These are phyloP conservation scores for Dinomys branickii DNA, from an alignment of 2,113 vertebrate genomes.

Conservation along the genomic window DNA sequence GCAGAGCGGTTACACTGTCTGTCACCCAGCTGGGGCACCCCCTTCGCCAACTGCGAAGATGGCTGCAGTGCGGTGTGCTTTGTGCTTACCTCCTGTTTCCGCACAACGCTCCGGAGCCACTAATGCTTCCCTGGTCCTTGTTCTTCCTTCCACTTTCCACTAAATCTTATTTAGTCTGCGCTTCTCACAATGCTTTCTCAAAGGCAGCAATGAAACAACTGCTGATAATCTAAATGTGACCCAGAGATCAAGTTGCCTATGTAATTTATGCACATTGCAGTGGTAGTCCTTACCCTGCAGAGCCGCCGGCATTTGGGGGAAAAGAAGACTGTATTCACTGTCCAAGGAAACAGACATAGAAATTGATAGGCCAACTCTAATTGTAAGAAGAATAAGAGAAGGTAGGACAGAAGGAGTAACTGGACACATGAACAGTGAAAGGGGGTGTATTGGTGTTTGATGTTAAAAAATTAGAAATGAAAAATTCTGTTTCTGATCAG, in stretches of 20 bases:
- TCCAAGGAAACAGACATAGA: slow-evolving; percentile 36
- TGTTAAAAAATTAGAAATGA: background rate
- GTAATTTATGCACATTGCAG: background rate
- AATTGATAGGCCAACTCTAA: background rate
- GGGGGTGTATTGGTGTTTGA: background rate
- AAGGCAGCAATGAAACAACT: background rate
- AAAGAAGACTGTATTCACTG: background rate
- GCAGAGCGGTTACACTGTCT: background rate
- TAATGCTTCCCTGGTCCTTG: background rate
- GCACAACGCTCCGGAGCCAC: background rate
- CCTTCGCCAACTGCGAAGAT: background rate
- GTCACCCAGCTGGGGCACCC: background rate
- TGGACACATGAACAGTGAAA: background rate
- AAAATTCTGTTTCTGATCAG: background rate
- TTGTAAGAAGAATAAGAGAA: slow-evolving; percentile 9
- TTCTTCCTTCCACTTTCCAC: background rate
- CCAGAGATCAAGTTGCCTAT: slow-evolving; percentile 14
- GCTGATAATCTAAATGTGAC: background rate
- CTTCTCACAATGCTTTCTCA: slow-evolving; percentile 28
- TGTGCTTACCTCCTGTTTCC: background rate
- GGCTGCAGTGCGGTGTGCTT: rapidly evolving
- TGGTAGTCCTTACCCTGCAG: background rate
- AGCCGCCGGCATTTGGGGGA: background rate
- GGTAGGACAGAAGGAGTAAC: background rate
- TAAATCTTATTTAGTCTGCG: background rate